Conservation (phyloP, 2,113 vertebrate genomes). For the Erinaceus europaeus region DNA sequence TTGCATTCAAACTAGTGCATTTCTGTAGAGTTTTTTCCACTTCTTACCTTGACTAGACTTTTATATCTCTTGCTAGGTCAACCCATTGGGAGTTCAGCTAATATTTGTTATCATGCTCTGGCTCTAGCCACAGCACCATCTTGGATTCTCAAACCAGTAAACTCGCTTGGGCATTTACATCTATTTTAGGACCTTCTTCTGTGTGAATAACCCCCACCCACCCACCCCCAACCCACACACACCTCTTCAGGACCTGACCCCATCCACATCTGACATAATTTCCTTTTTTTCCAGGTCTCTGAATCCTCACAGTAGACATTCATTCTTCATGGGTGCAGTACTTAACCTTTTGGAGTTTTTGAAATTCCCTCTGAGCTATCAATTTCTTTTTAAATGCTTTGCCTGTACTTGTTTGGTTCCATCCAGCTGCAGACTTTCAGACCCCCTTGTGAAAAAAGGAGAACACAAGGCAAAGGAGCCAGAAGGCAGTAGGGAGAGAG, state of each 20-base stretch:
- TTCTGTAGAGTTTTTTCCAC: neutral
- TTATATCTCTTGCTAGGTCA: neutral
- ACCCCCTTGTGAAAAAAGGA: no score
- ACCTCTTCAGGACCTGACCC: no score
- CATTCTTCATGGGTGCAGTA: neutral
- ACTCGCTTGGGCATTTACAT: no score
- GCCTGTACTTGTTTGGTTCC: neutral
- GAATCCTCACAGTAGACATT: neutral
- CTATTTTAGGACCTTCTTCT: neutral
- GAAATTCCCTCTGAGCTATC: neutral
- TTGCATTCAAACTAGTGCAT: neutral
- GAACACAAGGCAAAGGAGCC: no score
- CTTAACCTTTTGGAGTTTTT: neutral
- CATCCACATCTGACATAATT: no score
- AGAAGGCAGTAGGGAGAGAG: no score
- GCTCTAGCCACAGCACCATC: no score
- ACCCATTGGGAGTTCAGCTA: no score
- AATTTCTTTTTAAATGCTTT: neutral
- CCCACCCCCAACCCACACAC: neutral
- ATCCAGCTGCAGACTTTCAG: neutral
- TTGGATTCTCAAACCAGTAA: no score
- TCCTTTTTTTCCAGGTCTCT: neutral
- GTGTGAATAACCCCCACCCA: neutral
- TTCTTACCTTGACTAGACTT: neutral
- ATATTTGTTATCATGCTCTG: no score